phyloP scores from a whole-genome alignment of 2,113 vertebrate species.

The Nycticryphes semicollaris region DNA sequence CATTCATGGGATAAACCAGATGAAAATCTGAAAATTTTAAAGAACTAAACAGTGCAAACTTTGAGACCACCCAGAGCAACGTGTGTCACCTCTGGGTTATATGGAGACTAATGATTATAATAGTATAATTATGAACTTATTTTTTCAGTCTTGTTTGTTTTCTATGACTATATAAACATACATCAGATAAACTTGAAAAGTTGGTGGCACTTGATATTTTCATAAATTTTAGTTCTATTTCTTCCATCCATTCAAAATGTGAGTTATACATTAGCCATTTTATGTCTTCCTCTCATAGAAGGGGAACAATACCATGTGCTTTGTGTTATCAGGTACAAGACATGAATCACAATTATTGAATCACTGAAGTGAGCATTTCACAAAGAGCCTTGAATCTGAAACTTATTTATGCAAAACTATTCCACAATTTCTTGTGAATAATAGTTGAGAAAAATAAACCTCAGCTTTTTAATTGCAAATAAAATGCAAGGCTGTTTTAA shows the following conservation, averaged over 20 bases:
- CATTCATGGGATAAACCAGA: not conserved
- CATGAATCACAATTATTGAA: constrained; percentile 5
- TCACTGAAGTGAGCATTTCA: not conserved
- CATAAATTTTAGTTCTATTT: not conserved
- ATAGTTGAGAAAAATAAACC: not conserved
- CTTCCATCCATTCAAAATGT: not conserved
- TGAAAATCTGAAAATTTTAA: not conserved
- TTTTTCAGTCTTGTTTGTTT: not conserved
- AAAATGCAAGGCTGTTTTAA: not conserved
- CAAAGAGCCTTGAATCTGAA: constrained; percentile 2
- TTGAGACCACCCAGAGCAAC: not conserved
- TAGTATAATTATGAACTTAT: not conserved
- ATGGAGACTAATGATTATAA: not conserved
- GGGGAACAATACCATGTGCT: not conserved
- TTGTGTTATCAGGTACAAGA: not conserved
- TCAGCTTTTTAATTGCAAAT: not conserved
- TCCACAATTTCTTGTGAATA: not conserved
- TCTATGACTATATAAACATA: not conserved
- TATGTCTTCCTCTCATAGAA: not conserved
- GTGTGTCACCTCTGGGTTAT: not conserved
- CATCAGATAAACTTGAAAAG: not conserved
- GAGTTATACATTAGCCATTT: not conserved
- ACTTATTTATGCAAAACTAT: constrained; percentile 14
- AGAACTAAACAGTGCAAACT: not conserved
- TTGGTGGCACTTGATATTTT: not conserved